These are phyloP conservation scores for Empidonax traillii DNA, from an alignment of 2,113 vertebrate species.

Conservation along the genomic window DNA sequence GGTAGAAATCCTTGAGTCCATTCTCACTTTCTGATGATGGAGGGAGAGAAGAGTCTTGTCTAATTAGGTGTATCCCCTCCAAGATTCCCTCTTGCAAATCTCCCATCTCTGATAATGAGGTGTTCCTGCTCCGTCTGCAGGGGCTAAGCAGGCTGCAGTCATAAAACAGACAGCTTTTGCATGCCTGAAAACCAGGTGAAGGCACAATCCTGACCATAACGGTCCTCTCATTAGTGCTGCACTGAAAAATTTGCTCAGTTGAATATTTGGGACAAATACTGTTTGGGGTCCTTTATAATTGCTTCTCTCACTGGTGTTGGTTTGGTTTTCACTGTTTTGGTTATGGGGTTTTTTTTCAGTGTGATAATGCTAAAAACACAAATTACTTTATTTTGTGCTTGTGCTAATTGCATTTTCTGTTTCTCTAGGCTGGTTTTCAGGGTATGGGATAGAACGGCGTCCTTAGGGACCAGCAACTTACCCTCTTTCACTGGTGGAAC, in stretches of 20 bases:
- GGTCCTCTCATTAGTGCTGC: background rate
- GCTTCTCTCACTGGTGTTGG: background rate
- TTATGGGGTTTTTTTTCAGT: background rate
- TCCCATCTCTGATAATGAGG: constrained; percentile 49
- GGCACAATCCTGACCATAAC: accelerated
- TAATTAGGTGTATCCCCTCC: constrained; percentile 17
- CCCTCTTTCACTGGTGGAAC: background rate
- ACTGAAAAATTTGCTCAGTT: background rate
- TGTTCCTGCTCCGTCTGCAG: constrained; percentile 66
- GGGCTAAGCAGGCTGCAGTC: constrained; percentile 56
- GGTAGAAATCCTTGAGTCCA: background rate
- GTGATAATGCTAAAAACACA: background rate
- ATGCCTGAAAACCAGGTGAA: constrained; percentile 3
- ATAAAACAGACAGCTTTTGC: background rate
- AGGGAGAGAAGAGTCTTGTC: background rate
- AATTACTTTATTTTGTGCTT: background rate
- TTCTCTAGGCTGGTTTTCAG: background rate
- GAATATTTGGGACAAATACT: background rate
- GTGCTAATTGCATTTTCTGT: background rate
- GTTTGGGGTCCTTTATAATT: background rate
- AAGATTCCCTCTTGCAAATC: constrained; percentile 2
- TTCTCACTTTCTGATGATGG: background rate
- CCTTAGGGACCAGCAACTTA: background rate
- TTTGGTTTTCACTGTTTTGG: background rate
- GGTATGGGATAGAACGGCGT: background rate